A percentile compares a stretch with the other conserved stretches of the same genome.
Evolutionary conservation across 64 coral and sea anemone genomes (phyloP).

Genomic region (Stichodactyla helianthus): DNA sequence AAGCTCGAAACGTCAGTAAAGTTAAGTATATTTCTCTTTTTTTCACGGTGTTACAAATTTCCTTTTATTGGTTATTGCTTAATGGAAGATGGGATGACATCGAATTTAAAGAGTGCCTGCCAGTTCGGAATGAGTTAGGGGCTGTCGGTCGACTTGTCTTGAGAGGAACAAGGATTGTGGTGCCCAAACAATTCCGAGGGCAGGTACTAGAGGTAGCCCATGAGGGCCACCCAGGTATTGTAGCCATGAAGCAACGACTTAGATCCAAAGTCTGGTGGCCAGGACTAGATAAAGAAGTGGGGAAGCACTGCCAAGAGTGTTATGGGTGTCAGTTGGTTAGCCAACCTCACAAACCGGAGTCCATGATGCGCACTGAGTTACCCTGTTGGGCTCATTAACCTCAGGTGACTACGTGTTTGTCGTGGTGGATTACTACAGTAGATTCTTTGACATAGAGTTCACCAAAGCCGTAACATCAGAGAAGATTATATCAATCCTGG

Average conservation of each 20-base stretch:
- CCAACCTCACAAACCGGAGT: constrained; percentile 33
- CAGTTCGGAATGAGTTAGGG: constrained; percentile 8
- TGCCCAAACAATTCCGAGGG: constrained; percentile 10
- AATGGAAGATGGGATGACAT: background rate
- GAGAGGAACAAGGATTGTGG: constrained; percentile 38
- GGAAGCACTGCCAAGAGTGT: background rate
- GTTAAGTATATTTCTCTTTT: too few relatives aligned
- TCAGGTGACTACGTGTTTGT: constrained; percentile 43
- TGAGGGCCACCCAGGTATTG: constrained; percentile 34
- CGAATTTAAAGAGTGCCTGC: background rate
- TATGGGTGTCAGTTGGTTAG: constrained; percentile 48
- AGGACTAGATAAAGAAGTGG: constrained; percentile 26
- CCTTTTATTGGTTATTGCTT: too few relatives aligned
- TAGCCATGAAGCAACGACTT: constrained; percentile 22
- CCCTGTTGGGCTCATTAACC: constrained; percentile 43
- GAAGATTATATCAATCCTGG: too few relatives aligned
- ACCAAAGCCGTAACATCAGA: constrained; percentile 3
- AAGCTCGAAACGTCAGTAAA: too few relatives aligned
- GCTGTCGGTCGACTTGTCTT: background rate
- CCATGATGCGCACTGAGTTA: constrained; percentile 28
- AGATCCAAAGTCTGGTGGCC: constrained; percentile 27
- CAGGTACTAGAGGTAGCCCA: constrained; percentile 25
- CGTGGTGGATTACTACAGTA: constrained; percentile 37
- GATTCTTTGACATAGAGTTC: constrained; percentile 43
- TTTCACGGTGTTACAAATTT: too few relatives aligned